phyloP scores from a whole-genome alignment of 2,888 invertebrate species.

The Coenonympha arcania region DNA sequence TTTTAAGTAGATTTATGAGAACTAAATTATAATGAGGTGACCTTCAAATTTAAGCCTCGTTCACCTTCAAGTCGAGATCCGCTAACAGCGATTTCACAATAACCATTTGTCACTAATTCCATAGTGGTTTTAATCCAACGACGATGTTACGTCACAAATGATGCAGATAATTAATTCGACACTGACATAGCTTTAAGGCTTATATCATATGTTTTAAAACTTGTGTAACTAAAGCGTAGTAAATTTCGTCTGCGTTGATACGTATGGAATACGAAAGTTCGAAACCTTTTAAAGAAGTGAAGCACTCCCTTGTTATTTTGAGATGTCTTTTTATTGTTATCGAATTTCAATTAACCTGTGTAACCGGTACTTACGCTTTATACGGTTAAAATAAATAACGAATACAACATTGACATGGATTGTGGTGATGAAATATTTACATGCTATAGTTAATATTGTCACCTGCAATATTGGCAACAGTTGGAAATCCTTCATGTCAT shows the following conservation, averaged over 20 bases:
- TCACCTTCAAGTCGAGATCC: not conserved
- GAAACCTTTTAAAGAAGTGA: not conserved
- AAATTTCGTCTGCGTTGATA: not conserved
- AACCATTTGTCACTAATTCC: constrained; percentile 1
- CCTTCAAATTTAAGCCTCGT: not conserved
- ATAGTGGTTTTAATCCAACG: not conserved
- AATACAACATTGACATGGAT: not conserved
- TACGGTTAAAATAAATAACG: not conserved
- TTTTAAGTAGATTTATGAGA: no score
- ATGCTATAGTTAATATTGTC: not conserved
- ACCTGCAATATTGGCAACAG: not conserved
- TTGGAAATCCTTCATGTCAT: no score
- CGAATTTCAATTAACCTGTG: not conserved
- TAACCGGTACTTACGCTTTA: not conserved
- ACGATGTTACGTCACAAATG: constrained; percentile 8
- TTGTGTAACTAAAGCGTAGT: not conserved
- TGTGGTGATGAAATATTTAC: not conserved
- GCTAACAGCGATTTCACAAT: not conserved
- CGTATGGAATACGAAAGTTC: not conserved
- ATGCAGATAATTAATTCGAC: constrained; percentile 6
- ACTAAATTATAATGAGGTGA: no score
- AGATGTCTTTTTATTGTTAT: no score
- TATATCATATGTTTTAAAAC: not conserved
- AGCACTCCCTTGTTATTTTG: not conserved
- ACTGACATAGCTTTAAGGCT: constrained; percentile 6